Conservation (phyloP, 2,888 invertebrate genomes). For the Cosmia trapezina region DNA sequence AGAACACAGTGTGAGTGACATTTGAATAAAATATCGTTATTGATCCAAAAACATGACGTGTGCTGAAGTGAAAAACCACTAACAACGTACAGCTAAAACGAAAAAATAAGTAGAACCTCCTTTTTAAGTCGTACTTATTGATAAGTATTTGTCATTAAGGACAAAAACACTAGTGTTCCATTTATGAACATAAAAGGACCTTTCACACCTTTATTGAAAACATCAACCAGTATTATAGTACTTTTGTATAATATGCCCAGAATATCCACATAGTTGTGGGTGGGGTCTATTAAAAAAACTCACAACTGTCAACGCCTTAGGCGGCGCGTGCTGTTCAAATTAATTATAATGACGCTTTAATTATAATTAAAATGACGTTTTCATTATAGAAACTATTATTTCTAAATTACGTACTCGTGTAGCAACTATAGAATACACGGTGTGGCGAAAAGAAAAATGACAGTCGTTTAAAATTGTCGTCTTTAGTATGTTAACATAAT, state of each 20-base stretch:
- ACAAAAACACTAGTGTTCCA: constrained; percentile 6
- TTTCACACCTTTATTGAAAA: constrained; percentile 32
- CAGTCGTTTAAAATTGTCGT: constrained; percentile 32
- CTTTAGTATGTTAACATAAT: constrained; percentile 35
- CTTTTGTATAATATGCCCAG: constrained; percentile 32
- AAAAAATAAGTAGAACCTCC: background rate
- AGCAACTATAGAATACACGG: constrained; percentile 36
- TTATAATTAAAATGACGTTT: constrained; percentile 81
- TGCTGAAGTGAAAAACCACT: constrained; percentile 47
- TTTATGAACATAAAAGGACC: constrained; percentile 28
- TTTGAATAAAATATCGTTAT: background rate
- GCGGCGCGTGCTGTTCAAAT: constrained; percentile 78
- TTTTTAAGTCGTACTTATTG: background rate
- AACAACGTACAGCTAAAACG: background rate
- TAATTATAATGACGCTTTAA: constrained; percentile 82
- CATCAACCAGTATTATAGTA: constrained; percentile 39
- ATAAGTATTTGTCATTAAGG: constrained; percentile 19
- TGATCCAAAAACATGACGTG: background rate
- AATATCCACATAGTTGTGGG: constrained; percentile 43
- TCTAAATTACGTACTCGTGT: constrained; percentile 62
- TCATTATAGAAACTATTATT: constrained; percentile 77
- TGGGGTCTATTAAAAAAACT: constrained; percentile 66
- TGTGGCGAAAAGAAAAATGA: constrained; percentile 56
- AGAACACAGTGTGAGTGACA: background rate
- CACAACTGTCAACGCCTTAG: constrained; percentile 78